phyloP scores from a whole-genome alignment of 2,888 invertebrate species.

The Meganola albula region DNA sequence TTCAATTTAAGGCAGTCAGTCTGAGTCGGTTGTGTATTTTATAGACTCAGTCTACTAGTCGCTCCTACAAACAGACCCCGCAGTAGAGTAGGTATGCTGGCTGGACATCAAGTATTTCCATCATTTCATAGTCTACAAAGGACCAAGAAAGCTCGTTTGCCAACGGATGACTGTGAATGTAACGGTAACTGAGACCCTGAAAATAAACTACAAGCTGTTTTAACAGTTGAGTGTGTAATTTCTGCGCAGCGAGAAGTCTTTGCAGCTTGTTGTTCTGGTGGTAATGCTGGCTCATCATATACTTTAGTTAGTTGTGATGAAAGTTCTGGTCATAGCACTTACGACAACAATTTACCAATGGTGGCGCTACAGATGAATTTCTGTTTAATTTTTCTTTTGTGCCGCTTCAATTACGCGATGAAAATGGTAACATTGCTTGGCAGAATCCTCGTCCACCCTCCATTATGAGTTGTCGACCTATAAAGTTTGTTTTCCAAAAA shows the following conservation, averaged over 20 bases:
- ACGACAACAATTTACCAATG: neutral
- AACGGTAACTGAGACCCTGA: no score
- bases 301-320: slow-evolving; percentile 1
- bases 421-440: slow-evolving; percentile 2
- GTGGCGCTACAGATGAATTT: neutral
- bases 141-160: no score
- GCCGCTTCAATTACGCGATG: neutral
- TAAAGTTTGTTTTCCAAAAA: slow-evolving; percentile 19
- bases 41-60: no score
- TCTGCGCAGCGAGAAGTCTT: neutral
- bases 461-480: slow-evolving; percentile 14
- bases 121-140: no score
- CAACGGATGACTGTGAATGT: no score
- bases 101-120: no score
- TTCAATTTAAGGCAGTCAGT: no score
- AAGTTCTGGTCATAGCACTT: slow-evolving; percentile 4
- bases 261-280: neutral
- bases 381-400: slow-evolving; percentile 1
- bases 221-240: neutral
- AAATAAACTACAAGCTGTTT: neutral
- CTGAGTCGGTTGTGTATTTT: no score
- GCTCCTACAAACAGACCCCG: no score
- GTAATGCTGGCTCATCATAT: neutral
- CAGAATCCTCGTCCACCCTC: slow-evolving; percentile 19
- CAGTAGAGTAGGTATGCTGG: no score